Conservation (phyloP, 2,113 vertebrate species). For the Calonectris borealis region DNA sequence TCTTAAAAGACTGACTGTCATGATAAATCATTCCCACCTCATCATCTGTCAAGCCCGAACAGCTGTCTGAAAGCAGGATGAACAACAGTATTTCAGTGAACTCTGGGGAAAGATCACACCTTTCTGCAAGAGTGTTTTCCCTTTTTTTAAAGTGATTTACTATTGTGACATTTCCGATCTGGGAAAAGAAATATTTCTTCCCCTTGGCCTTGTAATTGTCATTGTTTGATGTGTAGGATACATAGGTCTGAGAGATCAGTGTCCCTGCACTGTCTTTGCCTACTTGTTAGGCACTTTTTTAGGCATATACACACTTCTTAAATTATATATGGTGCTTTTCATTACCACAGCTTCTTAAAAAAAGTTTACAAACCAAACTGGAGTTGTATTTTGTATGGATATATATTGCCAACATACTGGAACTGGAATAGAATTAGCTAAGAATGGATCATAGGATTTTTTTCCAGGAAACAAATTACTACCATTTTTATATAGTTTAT, state of each 20-base stretch:
- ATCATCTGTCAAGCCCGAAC: not conserved
- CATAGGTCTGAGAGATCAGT: not conserved
- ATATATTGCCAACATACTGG: not conserved
- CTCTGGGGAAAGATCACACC: not conserved
- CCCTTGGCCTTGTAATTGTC: not conserved
- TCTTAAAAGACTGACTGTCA: not conserved
- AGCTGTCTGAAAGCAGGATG: not conserved
- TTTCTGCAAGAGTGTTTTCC: not conserved
- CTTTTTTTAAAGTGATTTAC: not conserved
- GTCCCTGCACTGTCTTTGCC: not conserved
- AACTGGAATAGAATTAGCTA: not conserved
- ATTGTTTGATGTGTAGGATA: not conserved
- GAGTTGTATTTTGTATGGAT: not conserved
- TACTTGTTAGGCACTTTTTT: not conserved
- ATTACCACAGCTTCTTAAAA: not conserved
- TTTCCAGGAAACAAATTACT: not conserved
- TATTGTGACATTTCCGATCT: not conserved
- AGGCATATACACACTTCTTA: not conserved
- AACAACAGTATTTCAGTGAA: not conserved
- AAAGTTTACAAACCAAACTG: not conserved
- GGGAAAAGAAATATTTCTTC: not conserved
- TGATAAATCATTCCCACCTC: not conserved
- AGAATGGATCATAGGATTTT: not conserved
- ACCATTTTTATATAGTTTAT: not conserved
- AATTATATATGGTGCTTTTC: not conserved